phyloP scores from a whole-genome alignment of 2,888 invertebrate genomes.

The Drosophila fungiperda region DNA sequence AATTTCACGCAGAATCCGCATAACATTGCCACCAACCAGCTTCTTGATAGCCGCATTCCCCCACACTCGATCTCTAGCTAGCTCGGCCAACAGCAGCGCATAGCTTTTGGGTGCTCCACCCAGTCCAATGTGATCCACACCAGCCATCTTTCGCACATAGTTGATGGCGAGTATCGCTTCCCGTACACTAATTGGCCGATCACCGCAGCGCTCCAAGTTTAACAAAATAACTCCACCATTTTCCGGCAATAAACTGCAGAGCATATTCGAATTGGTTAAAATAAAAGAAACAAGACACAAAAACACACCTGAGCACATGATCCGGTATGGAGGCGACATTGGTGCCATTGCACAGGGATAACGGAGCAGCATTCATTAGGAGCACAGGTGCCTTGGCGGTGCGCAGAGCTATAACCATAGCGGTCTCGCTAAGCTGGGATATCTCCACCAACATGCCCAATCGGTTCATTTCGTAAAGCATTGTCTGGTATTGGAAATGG shows the following conservation, averaged over 20 bases:
- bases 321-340: constrained; percentile 93
- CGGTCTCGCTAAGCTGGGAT: constrained; percentile 88
- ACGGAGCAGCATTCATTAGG: constrained; percentile 88
- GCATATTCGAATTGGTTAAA: not conserved
- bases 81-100: constrained; percentile 87
- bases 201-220: constrained; percentile 86
- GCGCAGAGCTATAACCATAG: constrained; percentile 88
- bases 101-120: constrained; percentile 86
- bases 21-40: constrained; percentile 87
- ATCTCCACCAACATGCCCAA: constrained; percentile 90
- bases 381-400: constrained; percentile 88
- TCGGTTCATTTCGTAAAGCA: constrained; percentile 89
- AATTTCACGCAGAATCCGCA: constrained; percentile 87
- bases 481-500: constrained; percentile 84
- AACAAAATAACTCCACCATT: constrained; percentile 89
- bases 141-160: constrained; percentile 88
- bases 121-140: constrained; percentile 89
- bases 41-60: constrained; percentile 87
- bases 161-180: constrained; percentile 87
- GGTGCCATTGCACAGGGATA: constrained; percentile 88
- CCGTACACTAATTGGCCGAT: constrained; percentile 82
- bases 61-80: constrained; percentile 87
- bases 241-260: constrained; percentile 81
- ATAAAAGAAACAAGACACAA: not conserved
- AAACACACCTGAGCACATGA: constrained; percentile 88